Evolutionary conservation across 1,140 invertebrate genomes (phyloP).

Genomic region (Apolygus lucorum): DNA sequence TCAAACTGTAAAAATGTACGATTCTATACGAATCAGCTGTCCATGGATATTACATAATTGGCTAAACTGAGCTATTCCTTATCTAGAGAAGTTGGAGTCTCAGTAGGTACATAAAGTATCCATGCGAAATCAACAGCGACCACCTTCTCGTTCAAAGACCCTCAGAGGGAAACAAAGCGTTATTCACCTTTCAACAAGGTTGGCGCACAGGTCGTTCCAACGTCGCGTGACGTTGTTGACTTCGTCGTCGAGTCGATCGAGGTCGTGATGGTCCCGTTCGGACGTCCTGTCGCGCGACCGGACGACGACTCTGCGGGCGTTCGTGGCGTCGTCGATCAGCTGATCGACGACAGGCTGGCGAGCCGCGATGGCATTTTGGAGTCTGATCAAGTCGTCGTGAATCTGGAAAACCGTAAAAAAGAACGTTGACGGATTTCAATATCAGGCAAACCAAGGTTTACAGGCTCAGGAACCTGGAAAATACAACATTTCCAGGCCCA

Average conservation of each 20-base stretch:
- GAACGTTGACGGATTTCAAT: neutral
- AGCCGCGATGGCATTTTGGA: constrained; percentile 72
- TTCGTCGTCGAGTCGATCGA: constrained; percentile 89
- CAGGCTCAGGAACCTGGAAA: no score
- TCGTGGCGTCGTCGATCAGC: constrained; percentile 80
- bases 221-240: constrained; percentile 75
- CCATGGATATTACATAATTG: no score
- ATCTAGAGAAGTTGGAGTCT: neutral
- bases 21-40: no score
- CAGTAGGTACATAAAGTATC: no score
- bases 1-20: no score
- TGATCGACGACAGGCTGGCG: constrained; percentile 82
- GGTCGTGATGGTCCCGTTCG: constrained; percentile 63
- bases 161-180: no score
- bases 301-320: constrained; percentile 75
- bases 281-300: constrained; percentile 60
- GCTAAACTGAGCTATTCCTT: no score
- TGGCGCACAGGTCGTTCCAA: constrained; percentile 85
- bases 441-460: no score
- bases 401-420: constrained; percentile 38
- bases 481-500: no score
- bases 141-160: no score
- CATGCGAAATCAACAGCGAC: no score
- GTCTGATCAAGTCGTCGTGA: constrained; percentile 61
- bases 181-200: constrained; percentile 85